Evolutionary conservation across 1,140 invertebrate genomes (phyloP).

Genomic region (Cydia fagiglandana): DNA sequence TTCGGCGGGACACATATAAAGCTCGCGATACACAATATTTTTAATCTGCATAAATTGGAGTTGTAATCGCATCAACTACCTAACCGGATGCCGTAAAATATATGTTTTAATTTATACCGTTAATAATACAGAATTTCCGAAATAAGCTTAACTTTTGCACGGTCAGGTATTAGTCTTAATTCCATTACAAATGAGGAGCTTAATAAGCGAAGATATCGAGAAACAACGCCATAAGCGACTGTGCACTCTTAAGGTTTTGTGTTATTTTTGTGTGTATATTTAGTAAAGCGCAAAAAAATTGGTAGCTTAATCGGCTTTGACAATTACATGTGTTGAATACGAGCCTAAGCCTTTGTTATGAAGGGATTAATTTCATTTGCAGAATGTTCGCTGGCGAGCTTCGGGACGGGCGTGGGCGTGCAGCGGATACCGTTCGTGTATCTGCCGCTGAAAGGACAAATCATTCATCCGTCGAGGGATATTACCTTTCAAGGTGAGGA

Average conservation of each 20-base stretch:
- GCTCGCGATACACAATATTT: conserved; percentile 14
- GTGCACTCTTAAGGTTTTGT: neutral
- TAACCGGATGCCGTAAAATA: conserved; percentile 24
- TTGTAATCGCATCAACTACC: conserved; percentile 28
- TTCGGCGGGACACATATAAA: neutral
- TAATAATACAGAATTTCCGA: conserved; percentile 41
- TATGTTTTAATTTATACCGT: conserved; percentile 33
- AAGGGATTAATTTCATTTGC: conserved; percentile 67
- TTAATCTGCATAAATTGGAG: conserved; percentile 30
- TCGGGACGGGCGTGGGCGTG: conserved; percentile 85
- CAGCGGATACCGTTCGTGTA: conserved; percentile 92
- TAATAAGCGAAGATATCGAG: conserved; percentile 21
- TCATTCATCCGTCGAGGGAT: conserved; percentile 91
- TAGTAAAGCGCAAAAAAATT: neutral
- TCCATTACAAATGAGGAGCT: conserved; percentile 48
- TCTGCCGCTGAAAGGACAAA: conserved; percentile 89
- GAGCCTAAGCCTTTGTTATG: conserved; percentile 4
- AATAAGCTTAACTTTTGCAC: conserved; percentile 40
- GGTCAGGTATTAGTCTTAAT: conserved; percentile 45
- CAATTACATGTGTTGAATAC: conserved; percentile 25
- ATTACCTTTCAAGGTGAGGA: conserved; percentile 89
- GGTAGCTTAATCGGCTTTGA: conserved; percentile 10
- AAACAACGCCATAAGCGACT: neutral
- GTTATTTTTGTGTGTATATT: neutral
- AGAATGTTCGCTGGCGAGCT: conserved; percentile 91